Base-by-base conservation (phyloP, 2,113 vertebrate genomes). In the Trogon melanurus region DNA sequence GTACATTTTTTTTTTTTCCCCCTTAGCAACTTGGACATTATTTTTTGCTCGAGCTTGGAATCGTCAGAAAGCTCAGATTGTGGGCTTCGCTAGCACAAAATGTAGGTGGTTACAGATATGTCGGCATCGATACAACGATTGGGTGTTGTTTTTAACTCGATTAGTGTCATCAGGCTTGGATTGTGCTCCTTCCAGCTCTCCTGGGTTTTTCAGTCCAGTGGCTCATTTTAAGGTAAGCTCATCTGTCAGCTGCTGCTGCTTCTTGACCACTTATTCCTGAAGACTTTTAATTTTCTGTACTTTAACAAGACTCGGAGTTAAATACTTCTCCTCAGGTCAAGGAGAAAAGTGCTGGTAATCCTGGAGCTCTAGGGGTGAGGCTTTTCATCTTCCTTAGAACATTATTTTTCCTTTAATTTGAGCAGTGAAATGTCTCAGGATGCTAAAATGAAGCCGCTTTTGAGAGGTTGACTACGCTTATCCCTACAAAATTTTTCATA, bases 91-190 rank as follows among this genome's bases (percentile, higher is more conserved):
- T 47, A 53, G 93, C 93, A 88, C 88, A 79, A 67, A 29, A 79
- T 81, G 95, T 96, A 92, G 93, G 95, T 83, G 95, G 95, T 15
- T 94, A 87, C 38, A 60, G 94, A 82, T 44, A 53, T 92, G 79
- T 64, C 29, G 38, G 72, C 96, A 73, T 50, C 3, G 16, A 80
- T 89, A 76, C 93, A 48, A 47, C 29, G 72, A 44, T 6, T 56
- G 95, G 93, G 79, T 76, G 95, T 71, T 93, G 92, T 60, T 93
- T 74, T 94, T 74, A 73, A 88, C 79, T 79, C 54, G 29, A 2
- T 44, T 26, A 13, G 58, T 92, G 75, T 80, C 91, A 93, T 79
- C 53, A 79, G 60, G 2, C 79, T 86, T 19, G 45, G 69, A 8
- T 45, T 26, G 58, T 21, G 67, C 62, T 88, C 51, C 71, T 48